Conservation (phyloP, 2,888 invertebrate species). For the Acronicta aceris region DNA sequence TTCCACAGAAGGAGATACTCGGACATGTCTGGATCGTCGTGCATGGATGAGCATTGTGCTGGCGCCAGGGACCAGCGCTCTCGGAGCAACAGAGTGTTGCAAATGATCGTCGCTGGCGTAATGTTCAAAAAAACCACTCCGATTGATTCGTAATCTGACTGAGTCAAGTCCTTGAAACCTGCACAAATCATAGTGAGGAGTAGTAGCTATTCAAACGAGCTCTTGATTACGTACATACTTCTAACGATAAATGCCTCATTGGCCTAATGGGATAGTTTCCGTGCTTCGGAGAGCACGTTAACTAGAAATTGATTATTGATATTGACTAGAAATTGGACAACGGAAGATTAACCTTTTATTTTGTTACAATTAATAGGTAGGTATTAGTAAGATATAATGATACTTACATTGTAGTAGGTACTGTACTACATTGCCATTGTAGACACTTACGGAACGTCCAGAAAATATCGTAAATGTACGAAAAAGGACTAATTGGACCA, state of each 20-base stretch:
- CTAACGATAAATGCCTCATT: no score
- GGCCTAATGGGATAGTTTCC: no score
- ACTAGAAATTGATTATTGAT: no score
- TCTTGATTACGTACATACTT: no score
- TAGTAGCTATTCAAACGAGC: background rate
- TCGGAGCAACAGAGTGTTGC: constrained; percentile 66
- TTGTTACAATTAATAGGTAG: no score
- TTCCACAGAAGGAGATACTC: constrained; percentile 63
- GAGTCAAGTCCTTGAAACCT: constrained; percentile 16
- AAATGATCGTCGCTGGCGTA: constrained; percentile 53
- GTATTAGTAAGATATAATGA: no score
- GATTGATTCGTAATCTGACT: constrained; percentile 41
- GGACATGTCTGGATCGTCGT: constrained; percentile 67
- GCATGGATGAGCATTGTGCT: constrained; percentile 70
- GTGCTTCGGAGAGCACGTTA: no score
- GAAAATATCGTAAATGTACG: background rate
- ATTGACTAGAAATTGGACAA: no score
- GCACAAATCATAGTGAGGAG: constrained; percentile 3
- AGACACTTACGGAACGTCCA: background rate
- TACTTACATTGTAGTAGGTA: no score
- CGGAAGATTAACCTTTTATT: no score
- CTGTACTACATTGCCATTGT: no score
- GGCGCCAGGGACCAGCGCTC: constrained; percentile 72
- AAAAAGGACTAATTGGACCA: background rate
- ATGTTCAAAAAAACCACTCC: constrained; percentile 63